Conservation (phyloP, 1,140 invertebrate genomes). For the Tenebrio molitor region DNA sequence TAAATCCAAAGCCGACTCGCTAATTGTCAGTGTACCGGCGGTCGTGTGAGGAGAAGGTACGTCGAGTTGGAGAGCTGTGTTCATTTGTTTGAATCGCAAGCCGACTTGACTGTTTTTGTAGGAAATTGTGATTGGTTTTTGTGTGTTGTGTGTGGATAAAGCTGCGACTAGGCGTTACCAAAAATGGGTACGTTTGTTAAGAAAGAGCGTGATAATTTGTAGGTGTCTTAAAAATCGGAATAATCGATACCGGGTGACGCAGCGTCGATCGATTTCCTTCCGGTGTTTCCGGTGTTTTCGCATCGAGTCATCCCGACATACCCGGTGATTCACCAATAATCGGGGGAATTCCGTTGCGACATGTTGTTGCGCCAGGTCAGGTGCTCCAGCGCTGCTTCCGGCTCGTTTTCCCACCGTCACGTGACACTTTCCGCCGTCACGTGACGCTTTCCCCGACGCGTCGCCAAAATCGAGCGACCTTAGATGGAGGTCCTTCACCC, state of each 20-base stretch:
- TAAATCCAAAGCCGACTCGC: not conserved
- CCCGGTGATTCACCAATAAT: not conserved
- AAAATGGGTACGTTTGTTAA: conserved; percentile 30
- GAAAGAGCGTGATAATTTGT: no score
- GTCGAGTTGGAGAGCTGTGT: not conserved
- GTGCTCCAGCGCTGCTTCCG: no score
- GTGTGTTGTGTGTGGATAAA: not conserved
- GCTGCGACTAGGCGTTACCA: not conserved
- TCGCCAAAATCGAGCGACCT: no score
- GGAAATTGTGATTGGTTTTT: not conserved
- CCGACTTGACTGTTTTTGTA: conserved; percentile 24
- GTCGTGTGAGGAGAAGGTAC: conserved; percentile 2
- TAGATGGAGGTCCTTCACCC: no score
- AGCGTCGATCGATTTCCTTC: no score
- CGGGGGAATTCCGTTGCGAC: not conserved
- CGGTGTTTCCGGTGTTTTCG: no score
- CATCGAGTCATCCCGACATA: not conserved
- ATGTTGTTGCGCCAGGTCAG: conserved; percentile 1
- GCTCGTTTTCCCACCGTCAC: no score
- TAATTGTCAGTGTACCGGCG: conserved; percentile 31
- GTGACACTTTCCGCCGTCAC: not conserved
- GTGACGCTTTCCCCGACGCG: not conserved
- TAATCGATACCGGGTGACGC: no score
- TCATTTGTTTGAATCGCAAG: conserved; percentile 4
- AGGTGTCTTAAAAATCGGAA: no score